phyloP scores from a whole-genome alignment of 2,113 vertebrate genomes.

The Aepyceros melampus region DNA sequence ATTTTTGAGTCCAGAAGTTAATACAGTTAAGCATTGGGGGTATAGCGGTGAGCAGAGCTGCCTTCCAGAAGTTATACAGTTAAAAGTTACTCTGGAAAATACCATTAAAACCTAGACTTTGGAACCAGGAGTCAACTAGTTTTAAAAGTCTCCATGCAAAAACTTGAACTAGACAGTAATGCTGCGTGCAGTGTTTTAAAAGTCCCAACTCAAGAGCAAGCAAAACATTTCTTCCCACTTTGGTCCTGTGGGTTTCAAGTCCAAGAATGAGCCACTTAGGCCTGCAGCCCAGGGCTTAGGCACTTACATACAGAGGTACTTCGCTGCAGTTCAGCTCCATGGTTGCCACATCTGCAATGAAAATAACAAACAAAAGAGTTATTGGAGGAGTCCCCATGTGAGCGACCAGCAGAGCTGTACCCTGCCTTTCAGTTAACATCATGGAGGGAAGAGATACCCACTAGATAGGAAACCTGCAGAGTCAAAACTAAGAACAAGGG shows the following conservation, averaged over 20 bases:
- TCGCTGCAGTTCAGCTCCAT: constrained; percentile 90
- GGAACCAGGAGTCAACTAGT: constrained; percentile 5
- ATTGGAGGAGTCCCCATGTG: neutral
- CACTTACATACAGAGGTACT: constrained; percentile 94
- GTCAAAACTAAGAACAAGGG: neutral
- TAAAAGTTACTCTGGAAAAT: neutral
- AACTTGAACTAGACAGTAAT: constrained; percentile 6
- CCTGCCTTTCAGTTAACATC: neutral
- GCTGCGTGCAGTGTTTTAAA: neutral
- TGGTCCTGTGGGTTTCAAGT: constrained; percentile 37
- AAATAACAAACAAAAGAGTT: constrained; percentile 72
- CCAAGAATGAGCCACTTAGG: constrained; percentile 45
- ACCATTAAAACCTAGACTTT: constrained; percentile 33
- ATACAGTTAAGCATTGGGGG: neutral
- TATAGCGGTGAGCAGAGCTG: neutral
- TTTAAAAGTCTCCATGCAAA: constrained; percentile 27
- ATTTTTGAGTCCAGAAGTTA: neutral
- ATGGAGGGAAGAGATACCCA: neutral
- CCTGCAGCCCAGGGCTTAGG: constrained; percentile 21
- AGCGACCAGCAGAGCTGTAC: too few species aligned
- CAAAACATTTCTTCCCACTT: constrained; percentile 32
- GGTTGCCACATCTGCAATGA: constrained; percentile 84
- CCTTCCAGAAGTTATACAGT: neutral
- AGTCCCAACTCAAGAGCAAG: neutral
- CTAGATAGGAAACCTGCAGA: neutral